Evolutionary conservation across 2,797 vertebrate species (phyloP), one percentile per base, ranked within the genome.

Genomic region (Sebastes diploproa): DNA sequence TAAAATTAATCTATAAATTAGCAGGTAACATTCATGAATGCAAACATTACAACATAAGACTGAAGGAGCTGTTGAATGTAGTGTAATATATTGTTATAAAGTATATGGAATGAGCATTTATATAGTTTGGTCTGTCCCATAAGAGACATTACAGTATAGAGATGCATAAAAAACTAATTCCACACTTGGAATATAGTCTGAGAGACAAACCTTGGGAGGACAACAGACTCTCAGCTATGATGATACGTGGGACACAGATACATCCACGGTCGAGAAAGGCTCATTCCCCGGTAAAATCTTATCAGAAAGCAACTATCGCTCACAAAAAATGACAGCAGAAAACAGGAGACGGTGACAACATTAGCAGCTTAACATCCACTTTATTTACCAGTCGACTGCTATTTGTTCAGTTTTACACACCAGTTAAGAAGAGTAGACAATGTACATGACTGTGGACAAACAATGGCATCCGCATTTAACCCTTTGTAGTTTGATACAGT

Each of bases 161-260:
- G 7, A 38, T 55, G 12, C 22, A 68, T 59, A 14, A 38, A 30
- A 9, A 52, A 36, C 2, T 16, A 29, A 50, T 12, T 46, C 22
- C 54, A 22, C 5, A 30, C 16, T 34, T 32, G 2, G 3, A 54
- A 61, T 22, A 76, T 20, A 67, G 20, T 32, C 3, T 62, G 8
- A 29, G 9, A 42, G 20, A 78, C 11, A 36, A 63, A 59, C 27
- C 30, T 1, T 18, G 9, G 10, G 42, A 74, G 42, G 9, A 64
- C 6, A 34, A 54, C 13, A 54, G 27, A 60, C 42, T 78, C n/a
- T 63, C 6, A 16, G n/a, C 34, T 25, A 14, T 61, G 34, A 68
- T 32, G 78, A 71, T 70, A 62, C 46, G 22, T 16, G 11, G 36
- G 29, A 70, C n/a, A 50, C 14, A 23, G 58, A 80, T 62, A 80